Percentiles rank a stretch among this genome's conserved stretches.
Evolutionary conservation across 2,888 invertebrate species (phyloP).

Genomic region (Smittia aterrima): DNA sequence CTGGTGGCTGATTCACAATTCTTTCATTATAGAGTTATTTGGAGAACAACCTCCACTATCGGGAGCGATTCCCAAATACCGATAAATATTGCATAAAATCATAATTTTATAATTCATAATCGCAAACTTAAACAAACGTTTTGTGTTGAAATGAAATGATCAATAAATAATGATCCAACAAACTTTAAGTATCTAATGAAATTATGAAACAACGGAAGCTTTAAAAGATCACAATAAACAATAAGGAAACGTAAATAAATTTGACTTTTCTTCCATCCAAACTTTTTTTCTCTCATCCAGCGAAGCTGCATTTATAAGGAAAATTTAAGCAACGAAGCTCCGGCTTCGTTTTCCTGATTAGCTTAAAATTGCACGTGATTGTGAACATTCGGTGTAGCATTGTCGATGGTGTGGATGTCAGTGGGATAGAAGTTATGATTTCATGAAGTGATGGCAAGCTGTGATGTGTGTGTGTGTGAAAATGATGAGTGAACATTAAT

Average conservation of each 20-base stretch:
- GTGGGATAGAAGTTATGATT: background rate
- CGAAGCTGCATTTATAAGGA: background rate
- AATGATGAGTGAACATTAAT: conserved; percentile 34
- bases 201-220: background rate
- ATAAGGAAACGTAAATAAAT: conserved; percentile 32
- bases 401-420: background rate
- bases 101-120: conserved; percentile 7
- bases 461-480: background rate
- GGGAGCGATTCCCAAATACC: too few relatives aligned
- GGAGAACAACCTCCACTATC: too few relatives aligned
- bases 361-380: conserved; percentile 27
- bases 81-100: conserved; percentile 13
- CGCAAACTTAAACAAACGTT: background rate
- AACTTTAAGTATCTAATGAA: conserved; percentile 1
- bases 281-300: background rate
- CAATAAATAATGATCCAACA: background rate
- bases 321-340: background rate
- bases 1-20: background rate
- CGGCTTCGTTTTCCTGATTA: background rate
- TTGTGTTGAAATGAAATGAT: background rate
- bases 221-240: conserved; percentile 34
- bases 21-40: too few relatives aligned
- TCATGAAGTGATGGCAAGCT: conserved; percentile 9
- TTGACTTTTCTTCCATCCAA: conserved; percentile 34
- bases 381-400: background rate